Percentiles rank a stretch among this genome's conserved stretches.
phyloP scores from a whole-genome alignment of 1,140 invertebrate genomes.

The Potamilus streckersoni region DNA sequence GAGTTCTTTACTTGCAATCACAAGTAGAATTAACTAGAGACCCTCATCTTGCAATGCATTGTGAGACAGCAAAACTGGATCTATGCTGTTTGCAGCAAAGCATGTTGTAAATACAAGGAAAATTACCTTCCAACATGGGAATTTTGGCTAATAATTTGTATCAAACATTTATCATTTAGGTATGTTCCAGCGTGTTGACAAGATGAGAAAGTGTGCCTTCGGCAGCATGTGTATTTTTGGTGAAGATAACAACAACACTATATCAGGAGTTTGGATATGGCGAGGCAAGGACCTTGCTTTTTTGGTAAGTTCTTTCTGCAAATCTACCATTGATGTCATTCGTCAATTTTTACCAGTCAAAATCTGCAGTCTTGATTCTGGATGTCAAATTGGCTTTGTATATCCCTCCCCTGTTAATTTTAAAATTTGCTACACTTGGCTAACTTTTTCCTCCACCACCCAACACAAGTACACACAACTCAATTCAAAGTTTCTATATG shows the following conservation, averaged over 20 bases:
- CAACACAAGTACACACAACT: no score
- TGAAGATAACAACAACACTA: slow-evolving; percentile 89
- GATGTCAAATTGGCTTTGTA: no score
- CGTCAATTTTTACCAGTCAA: no score
- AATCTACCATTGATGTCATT: background rate
- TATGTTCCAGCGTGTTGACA: slow-evolving; percentile 98
- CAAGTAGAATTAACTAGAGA: background rate
- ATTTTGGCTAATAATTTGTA: slow-evolving; percentile 12
- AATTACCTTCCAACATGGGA: slow-evolving; percentile 15
- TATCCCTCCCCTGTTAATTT: no score
- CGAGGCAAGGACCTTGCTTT: slow-evolving; percentile 95
- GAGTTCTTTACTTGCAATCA: no score
- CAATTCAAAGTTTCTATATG: no score
- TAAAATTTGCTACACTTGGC: no score
- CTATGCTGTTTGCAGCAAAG: slow-evolving; percentile 5
- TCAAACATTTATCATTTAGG: slow-evolving; percentile 69
- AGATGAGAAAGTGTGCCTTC: slow-evolving; percentile 97
- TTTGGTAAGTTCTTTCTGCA: slow-evolving; percentile 71
- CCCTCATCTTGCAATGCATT: background rate
- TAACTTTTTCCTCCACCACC: no score
- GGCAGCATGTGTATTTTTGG: slow-evolving; percentile 95
- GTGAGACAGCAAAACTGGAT: no score
- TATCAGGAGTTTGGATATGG: slow-evolving; percentile 98
- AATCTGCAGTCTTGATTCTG: no score
- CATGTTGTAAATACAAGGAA: slow-evolving; percentile 16